Evolutionary conservation across 2,113 vertebrate genomes (phyloP).

Genomic region (Pyxicephalus adspersus): DNA sequence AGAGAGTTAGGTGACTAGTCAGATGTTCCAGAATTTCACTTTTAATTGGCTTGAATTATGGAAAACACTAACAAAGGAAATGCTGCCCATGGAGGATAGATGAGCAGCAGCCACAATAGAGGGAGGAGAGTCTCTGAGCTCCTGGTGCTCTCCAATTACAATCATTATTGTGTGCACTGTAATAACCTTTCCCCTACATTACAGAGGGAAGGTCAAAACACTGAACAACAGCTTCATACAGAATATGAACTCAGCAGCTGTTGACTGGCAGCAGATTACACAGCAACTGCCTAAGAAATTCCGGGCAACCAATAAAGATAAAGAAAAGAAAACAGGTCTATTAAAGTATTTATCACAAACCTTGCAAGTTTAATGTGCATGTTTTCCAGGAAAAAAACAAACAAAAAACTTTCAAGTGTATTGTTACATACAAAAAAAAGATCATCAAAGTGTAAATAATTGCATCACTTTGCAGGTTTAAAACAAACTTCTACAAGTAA

Average conservation of each 20-base stretch:
- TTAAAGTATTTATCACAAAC: no score
- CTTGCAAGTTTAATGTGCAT: no score
- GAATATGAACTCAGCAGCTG: neutral
- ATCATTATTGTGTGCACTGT: neutral
- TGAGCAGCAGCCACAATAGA: neutral
- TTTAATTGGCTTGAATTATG: neutral
- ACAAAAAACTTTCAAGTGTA: no score
- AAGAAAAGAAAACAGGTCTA: no score
- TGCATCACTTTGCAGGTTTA: no score
- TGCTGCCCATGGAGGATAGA: neutral
- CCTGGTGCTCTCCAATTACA: slow-evolving; percentile 37
- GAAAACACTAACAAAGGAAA: neutral
- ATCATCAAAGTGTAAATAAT: no score
- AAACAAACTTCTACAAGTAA: no score
- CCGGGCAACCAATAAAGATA: no score
- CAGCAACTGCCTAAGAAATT: no score
- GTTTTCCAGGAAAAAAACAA: no score
- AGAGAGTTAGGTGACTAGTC: no score
- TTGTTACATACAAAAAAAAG: no score
- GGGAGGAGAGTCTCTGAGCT: slow-evolving; percentile 9
- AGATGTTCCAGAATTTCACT: neutral
- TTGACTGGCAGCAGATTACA: neutral
- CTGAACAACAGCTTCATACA: slow-evolving; percentile 1
- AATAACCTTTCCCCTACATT: slow-evolving; percentile 24
- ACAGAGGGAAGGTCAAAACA: neutral